phyloP scores from a whole-genome alignment of 2,888 invertebrate species.

The Clivina fossor region DNA sequence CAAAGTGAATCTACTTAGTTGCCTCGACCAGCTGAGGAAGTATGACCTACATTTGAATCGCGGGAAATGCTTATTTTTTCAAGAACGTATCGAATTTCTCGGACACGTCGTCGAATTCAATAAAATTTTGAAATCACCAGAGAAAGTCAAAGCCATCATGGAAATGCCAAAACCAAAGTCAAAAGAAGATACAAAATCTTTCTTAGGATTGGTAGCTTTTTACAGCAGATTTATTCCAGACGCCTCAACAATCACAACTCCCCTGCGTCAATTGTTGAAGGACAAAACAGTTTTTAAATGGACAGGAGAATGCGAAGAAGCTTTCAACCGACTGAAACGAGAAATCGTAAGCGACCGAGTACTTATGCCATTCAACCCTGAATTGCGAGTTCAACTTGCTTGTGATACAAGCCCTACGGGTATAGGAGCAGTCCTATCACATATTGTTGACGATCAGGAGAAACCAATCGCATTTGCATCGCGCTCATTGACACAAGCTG shows the following conservation, averaged over 20 bases:
- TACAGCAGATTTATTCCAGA: conserved; percentile 35
- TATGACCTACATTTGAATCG: background rate
- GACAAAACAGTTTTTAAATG: conserved; percentile 20
- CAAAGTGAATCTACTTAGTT: background rate
- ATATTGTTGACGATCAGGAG: conserved; percentile 36
- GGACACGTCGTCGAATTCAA: background rate
- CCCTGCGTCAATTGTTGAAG: conserved; percentile 15
- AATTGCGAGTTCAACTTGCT: conserved; percentile 1
- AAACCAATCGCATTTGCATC: conserved; percentile 40
- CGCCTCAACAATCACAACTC: conserved; percentile 14
- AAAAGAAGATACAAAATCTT: conserved; percentile 21
- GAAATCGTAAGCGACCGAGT: conserved; percentile 10
- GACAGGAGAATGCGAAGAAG: conserved; percentile 20
- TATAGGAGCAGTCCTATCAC: conserved; percentile 43
- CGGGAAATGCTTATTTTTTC: background rate
- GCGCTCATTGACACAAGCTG: conserved; percentile 35
- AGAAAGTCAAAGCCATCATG: conserved; percentile 7
- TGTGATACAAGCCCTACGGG: conserved; percentile 35
- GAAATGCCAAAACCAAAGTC: background rate
- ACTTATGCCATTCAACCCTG: conserved; percentile 9
- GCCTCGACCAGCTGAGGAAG: background rate
- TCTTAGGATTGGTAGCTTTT: background rate
- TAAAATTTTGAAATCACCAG: background rate
- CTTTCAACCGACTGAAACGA: conserved; percentile 18
- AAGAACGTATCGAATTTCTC: conserved; percentile 2